Evolutionary conservation across 2,797 vertebrate genomes (phyloP).

Genomic region (Pteronotus mesoamericanus): DNA sequence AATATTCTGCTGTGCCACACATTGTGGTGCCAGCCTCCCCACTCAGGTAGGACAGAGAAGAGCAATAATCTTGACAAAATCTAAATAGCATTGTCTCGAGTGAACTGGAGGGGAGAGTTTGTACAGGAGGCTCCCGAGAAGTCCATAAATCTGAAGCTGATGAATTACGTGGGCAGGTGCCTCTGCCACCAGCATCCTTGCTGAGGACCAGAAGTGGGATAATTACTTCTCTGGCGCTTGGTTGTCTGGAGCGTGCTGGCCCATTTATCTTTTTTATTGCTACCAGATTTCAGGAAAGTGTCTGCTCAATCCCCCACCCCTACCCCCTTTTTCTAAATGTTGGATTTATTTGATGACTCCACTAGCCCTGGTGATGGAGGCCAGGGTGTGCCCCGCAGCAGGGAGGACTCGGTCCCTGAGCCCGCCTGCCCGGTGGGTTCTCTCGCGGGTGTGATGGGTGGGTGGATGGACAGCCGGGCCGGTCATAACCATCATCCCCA

Average conservation of each 20-base stretch:
- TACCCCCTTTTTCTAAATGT: conserved; percentile 28
- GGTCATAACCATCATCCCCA: neutral
- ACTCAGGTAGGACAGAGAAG: neutral
- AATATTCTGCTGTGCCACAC: neutral
- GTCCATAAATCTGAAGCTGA: conserved; percentile 70
- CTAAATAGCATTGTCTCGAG: conserved; percentile 69
- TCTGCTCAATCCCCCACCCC: neutral
- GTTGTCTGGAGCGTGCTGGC: conserved; percentile 43
- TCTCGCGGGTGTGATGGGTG: neutral
- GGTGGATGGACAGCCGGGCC: neutral
- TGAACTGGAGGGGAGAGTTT: conserved; percentile 66
- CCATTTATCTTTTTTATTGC: conserved; percentile 78
- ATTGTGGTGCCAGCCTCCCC: neutral
- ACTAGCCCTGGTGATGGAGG: conserved; percentile 16
- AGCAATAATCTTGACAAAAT: conserved; percentile 70
- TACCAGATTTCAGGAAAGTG: conserved; percentile 59
- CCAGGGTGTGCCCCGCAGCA: neutral
- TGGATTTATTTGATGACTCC: conserved; percentile 58
- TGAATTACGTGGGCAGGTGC: conserved; percentile 63
- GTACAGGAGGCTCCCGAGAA: conserved; percentile 16
- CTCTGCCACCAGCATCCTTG: conserved; percentile 45
- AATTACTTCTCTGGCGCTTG: conserved; percentile 71
- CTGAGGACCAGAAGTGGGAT: conserved; percentile 44
- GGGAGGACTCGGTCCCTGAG: neutral
- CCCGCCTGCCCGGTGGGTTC: accelerated